A percentile compares a stretch with the other conserved stretches of the same genome.
phyloP scores from a whole-genome alignment of 2,797 vertebrate species.

The Onychomys arenicola region DNA sequence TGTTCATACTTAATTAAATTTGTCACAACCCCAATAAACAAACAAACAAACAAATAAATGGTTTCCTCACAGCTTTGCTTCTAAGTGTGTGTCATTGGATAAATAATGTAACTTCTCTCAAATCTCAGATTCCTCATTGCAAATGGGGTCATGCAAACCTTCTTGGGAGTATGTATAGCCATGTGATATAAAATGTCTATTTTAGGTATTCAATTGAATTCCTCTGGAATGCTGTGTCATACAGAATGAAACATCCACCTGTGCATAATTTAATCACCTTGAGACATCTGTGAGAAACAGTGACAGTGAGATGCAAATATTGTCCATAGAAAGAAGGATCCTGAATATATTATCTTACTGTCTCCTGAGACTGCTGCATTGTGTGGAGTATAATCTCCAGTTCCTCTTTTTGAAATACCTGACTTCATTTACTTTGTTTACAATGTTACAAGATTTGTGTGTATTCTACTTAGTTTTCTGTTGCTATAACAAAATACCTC shows the following conservation, averaged over 20 bases:
- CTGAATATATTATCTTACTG: background rate
- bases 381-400: background rate
- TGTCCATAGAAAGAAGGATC: background rate
- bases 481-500: background rate
- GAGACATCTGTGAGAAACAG: rapidly evolving
- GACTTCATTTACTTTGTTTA: background rate
- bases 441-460: background rate
- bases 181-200: too few relatives aligned
- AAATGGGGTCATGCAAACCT: background rate
- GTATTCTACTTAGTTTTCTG: background rate
- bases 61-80: background rate
- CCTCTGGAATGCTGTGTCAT: background rate
- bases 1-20: background rate
- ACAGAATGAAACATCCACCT: background rate
- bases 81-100: background rate
- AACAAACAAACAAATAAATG: background rate
- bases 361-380: background rate
- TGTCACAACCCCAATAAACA: background rate
- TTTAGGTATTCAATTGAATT: background rate
- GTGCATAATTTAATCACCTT: background rate
- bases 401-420: rapidly evolving
- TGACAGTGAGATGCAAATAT: background rate
- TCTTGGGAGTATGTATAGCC: background rate
- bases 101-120: background rate
- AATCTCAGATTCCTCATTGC: background rate